phyloP scores from a whole-genome alignment of 1,140 invertebrate genomes.

The Zaprionus nigranus region DNA sequence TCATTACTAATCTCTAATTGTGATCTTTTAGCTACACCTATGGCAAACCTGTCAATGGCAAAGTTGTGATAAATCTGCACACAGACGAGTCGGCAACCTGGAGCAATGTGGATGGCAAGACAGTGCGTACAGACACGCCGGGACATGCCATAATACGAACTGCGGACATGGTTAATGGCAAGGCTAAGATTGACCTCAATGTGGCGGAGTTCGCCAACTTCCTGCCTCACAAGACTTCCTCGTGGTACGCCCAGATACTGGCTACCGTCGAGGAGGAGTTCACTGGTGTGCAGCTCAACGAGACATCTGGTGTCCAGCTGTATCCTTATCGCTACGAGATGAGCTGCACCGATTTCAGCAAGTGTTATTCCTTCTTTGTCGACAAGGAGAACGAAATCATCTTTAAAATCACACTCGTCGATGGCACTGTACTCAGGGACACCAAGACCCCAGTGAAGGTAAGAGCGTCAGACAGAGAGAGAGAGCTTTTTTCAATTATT shows the following conservation, averaged over 20 bases:
- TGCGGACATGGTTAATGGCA: constrained; percentile 89
- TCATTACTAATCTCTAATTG: not conserved
- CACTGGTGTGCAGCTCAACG: constrained; percentile 91
- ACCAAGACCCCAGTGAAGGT: constrained; percentile 86
- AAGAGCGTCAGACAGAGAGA: not conserved
- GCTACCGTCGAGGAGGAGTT: constrained; percentile 91
- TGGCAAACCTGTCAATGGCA: constrained; percentile 92
- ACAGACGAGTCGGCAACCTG: constrained; percentile 59
- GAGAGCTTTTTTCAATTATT: not conserved
- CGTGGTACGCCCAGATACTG: constrained; percentile 86
- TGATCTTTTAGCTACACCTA: constrained; percentile 87
- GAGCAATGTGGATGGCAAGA: constrained; percentile 49
- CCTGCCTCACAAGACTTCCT: constrained; percentile 85
- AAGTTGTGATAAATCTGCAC: constrained; percentile 87
- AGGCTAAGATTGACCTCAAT: constrained; percentile 89
- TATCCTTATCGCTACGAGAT: constrained; percentile 94
- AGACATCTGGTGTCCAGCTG: constrained; percentile 89
- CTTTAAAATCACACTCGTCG: constrained; percentile 69
- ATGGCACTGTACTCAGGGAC: constrained; percentile 62
- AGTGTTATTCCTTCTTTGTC: constrained; percentile 94
- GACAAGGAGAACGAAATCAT: constrained; percentile 90
- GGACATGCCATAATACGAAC: constrained; percentile 84
- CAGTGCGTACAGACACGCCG: constrained; percentile 36
- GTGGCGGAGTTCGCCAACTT: constrained; percentile 86
- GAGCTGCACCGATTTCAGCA: constrained; percentile 89